Evolutionary conservation across 2,113 vertebrate species (phyloP).

Genomic region (Hemiprocne comata): DNA sequence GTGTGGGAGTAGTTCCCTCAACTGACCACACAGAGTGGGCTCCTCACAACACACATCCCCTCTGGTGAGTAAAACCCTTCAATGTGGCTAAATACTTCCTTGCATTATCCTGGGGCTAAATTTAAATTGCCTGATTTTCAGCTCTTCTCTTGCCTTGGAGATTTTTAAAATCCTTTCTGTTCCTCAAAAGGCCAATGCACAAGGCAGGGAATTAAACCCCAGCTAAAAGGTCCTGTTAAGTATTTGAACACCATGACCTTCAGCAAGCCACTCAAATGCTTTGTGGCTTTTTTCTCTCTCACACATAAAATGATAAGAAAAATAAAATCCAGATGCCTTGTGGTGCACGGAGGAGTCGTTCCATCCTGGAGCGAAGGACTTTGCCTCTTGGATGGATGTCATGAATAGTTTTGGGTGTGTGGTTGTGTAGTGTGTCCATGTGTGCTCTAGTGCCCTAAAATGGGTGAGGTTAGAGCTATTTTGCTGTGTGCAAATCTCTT

Average conservation of each 20-base stretch:
- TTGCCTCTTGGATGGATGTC: neutral
- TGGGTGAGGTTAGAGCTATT: neutral
- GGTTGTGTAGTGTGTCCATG: neutral
- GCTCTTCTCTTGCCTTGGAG: neutral
- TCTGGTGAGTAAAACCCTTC: neutral
- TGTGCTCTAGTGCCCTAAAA: neutral
- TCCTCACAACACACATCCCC: neutral
- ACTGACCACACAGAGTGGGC: rapidly evolving
- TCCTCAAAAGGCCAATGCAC: neutral
- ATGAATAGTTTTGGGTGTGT: neutral
- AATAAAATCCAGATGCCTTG: neutral
- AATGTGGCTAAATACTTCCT: rapidly evolving
- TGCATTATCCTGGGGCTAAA: neutral
- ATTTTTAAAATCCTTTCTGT: neutral
- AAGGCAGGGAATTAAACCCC: neutral
- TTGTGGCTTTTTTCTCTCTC: neutral
- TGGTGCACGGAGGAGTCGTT: neutral
- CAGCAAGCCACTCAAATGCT: neutral
- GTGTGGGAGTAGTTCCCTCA: neutral
- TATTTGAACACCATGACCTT: neutral
- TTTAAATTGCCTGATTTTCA: neutral
- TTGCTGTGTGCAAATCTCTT: neutral
- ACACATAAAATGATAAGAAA: neutral
- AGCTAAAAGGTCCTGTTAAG: neutral
- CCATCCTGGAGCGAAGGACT: neutral